Conservation (phyloP, 1,140 invertebrate species). For the Brachionus calyciflorus region DNA sequence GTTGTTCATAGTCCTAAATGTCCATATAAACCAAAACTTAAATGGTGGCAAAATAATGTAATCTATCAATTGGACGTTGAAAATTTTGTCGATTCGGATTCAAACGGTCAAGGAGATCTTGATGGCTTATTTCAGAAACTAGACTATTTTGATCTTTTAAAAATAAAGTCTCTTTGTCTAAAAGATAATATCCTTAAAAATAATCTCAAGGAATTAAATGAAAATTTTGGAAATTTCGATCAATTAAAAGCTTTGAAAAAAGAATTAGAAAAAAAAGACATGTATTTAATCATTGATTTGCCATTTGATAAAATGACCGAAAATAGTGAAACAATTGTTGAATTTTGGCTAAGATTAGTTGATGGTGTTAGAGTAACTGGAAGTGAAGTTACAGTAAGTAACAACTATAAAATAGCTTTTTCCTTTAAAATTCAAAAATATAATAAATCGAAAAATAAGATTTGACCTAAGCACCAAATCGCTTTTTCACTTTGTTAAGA, state of each 20-base stretch:
- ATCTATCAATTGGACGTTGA: constrained; percentile 35
- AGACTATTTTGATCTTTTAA: not conserved
- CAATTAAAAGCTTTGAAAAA: constrained; percentile 13
- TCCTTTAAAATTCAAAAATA: not conserved
- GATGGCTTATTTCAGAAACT: constrained; percentile 5
- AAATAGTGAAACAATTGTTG: not conserved
- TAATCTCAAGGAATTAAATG: not conserved
- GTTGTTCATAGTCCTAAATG: constrained; percentile 25
- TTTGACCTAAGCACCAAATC: too few relatives aligned
- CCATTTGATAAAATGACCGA: not conserved
- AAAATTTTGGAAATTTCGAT: constrained; percentile 8
- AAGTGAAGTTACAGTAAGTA: not conserved
- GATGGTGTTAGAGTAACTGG: constrained; percentile 31
- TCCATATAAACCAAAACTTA: not conserved
- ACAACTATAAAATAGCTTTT: not conserved
- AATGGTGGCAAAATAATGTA: constrained; percentile 43
- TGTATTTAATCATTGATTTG: constrained; percentile 27
- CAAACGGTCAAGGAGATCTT: not conserved
- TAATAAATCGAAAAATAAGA: too few relatives aligned
- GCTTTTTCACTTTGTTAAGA: too few relatives aligned
- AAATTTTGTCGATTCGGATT: constrained; percentile 16
- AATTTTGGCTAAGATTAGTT: not conserved
- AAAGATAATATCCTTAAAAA: not conserved
- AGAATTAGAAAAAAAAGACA: not conserved
- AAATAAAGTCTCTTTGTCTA: not conserved